A percentile compares a stretch with the other conserved stretches of the same genome.
Evolutionary conservation across 2,797 vertebrate genomes (phyloP).

Genomic region (Chaetodon trifasciatus): DNA sequence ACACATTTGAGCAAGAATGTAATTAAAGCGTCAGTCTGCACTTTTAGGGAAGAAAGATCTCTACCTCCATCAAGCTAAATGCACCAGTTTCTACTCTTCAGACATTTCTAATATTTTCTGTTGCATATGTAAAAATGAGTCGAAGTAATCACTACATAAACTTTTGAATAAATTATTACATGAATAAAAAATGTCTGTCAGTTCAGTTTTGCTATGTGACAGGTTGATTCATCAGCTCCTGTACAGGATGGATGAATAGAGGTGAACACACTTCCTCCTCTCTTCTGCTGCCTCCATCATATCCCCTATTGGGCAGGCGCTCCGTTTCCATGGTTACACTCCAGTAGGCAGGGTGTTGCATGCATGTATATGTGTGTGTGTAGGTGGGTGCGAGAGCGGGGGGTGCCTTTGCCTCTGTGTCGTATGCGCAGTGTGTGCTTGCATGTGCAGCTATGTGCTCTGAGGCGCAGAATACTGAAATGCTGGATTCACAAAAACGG

Average conservation of each 20-base stretch:
- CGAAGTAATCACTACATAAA: background rate
- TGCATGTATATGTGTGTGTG: conserved; percentile 46
- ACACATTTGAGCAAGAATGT: background rate
- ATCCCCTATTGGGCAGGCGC: conserved; percentile 69
- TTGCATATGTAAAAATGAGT: background rate
- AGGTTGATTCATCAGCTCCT: conserved; percentile 43
- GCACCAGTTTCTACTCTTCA: background rate
- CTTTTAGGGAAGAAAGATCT: background rate
- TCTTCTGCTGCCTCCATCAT: conserved; percentile 64
- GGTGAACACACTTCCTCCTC: conserved; percentile 49
- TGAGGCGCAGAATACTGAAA: conserved; percentile 45
- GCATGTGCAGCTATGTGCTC: conserved; percentile 45
- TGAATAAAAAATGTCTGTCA: background rate
- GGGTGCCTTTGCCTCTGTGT: conserved; percentile 59
- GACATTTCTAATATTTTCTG: background rate
- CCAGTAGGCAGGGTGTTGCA: conserved; percentile 58
- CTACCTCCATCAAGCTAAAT: background rate
- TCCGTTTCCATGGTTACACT: conserved; percentile 82
- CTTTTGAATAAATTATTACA: background rate
- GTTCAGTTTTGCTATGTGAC: conserved; percentile 17
- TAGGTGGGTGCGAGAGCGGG: conserved; percentile 60
- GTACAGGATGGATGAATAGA: conserved; percentile 38
- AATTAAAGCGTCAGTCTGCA: background rate
- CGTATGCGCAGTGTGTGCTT: conserved; percentile 31
- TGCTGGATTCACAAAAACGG: conserved; percentile 35